Base-by-base conservation (phyloP, 2,888 invertebrate genomes). In the Spisula subtruncata region DNA sequence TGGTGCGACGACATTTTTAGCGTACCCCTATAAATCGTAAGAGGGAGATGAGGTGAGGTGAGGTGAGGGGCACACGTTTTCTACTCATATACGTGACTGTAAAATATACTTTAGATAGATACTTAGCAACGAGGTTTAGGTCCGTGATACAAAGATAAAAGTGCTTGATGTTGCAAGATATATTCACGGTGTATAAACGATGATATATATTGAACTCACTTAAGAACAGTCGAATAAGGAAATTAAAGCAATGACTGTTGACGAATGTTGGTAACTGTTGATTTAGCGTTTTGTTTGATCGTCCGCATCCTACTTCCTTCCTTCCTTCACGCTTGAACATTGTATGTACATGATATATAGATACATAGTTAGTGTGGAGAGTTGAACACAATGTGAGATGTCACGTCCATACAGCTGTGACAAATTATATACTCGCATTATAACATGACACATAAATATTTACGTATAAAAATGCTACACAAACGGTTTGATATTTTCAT, bases 281-380 rank as follows among this genome's bases (percentile, higher is more conserved):
- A 35, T 14, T 35, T 75, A 75, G 16, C 18, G 32, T 16, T 35
- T 75, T 75, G 35, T 35, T 75, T 35, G 32, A 35, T 35, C 75
- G 4, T 75, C 18, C 75, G 32, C 32, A 12, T 0, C 35, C 35
- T 1, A 75, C 35, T 75, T 75, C 75, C 75, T 75, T 75, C 75
- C 75, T 75, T 75, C 35, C 35, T 35, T 25, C 35, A 75, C 75
- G 75, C 75, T 75, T 32, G 12, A 41, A 75, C 18, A 75, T 60
- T n/a, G 20, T 41, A 25, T 60, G 10, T 60, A 75, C 35, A 32
- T 75, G 35, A 16, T 35, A 35, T 75, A 75, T 32, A 18, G 4
- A 35, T 16, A 16, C 35, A 75, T 60, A 60, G 8, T 60, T 60
- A 6, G 60, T 75, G 35, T 75, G 16, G 35, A 25, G 75, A n/a